Evolutionary conservation across 2,888 invertebrate genomes (phyloP), one percentile per base, ranked within the genome.

Genomic region (Lochmaea crataegi): DNA sequence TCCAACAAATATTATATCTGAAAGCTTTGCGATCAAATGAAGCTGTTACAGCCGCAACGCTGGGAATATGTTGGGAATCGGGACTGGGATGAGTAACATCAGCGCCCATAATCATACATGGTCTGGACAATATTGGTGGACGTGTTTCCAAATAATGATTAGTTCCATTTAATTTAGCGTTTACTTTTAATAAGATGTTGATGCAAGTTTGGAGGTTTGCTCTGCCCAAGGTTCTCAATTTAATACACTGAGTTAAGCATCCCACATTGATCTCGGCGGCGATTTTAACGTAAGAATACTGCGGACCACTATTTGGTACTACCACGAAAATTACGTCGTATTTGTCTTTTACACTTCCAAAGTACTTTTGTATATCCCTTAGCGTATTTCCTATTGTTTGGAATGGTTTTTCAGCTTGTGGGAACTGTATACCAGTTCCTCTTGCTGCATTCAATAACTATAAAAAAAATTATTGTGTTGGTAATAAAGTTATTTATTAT

Each of bases 31-130:
- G 78, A 84, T 94, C 94, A 74, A 93, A 90, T 0, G 94, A 94
- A 0, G 94, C 94, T 0, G 93, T 93, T 2, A 95, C 94, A 0
- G 93, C 93, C 0, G 92, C 93, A 45, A 93, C 92, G 83, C 92
- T 92, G 0, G 91, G 91, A 76, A 87, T 86, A 6, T 86, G 83
- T 90, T 90, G 85, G 2, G 93, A 91, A 73, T 94, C 94, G 0
- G 95, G 95, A 1, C 94, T 91, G 0, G 97, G 96, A 88, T 97
- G 97, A 0, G 97, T 96, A 7, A 97, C 97, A 87, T 97, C 97
- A 9, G 96, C 96, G 0, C 97, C 97, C 85, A 87, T 86, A 58
- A 87, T 82, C 85, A 93, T 91, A 14, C 90, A 89, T 0, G 92
- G 92, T 0, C 78, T 82, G 0, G 68, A 78, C 77, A 84, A 69